Percentiles rank a stretch among this genome's conserved stretches.
Conservation (phyloP, 2,113 vertebrate genomes). For the Ceratotherium simum region DNA sequence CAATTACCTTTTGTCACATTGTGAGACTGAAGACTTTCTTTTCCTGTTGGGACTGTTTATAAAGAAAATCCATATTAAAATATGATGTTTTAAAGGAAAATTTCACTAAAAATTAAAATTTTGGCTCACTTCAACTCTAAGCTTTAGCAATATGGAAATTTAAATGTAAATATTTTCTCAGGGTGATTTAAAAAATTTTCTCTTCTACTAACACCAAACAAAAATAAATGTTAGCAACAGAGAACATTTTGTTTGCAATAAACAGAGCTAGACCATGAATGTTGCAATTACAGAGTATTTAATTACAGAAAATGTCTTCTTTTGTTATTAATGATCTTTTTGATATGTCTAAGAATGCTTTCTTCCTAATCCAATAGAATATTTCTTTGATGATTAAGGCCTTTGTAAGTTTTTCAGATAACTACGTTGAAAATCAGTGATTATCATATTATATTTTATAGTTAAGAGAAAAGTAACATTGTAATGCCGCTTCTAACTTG, state of each 20-base stretch:
- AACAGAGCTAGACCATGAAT: not conserved
- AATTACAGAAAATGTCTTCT: not conserved
- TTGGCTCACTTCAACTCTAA: not conserved
- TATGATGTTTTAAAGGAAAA: not conserved
- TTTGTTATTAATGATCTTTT: not conserved
- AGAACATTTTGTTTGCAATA: not conserved
- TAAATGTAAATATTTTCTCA: not conserved
- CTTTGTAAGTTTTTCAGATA: not conserved
- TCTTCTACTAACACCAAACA: not conserved
- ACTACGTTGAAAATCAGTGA: not conserved
- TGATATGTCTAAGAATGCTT: not conserved
- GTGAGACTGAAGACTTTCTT: conserved; percentile 77
- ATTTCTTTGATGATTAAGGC: not conserved
- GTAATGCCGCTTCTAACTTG: not conserved
- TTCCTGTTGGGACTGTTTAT: conserved; percentile 65
- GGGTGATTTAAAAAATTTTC: not conserved
- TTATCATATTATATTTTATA: not conserved
- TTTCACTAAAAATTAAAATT: not conserved
- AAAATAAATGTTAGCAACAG: not conserved
- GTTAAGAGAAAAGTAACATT: not conserved
- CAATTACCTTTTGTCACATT: conserved; percentile 85
- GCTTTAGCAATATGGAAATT: not conserved
- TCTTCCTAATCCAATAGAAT: not conserved
- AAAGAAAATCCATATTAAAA: conserved; percentile 35
- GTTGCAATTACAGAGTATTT: not conserved